Conservation (phyloP, 1,140 invertebrate genomes). For the Dryas iulia region DNA sequence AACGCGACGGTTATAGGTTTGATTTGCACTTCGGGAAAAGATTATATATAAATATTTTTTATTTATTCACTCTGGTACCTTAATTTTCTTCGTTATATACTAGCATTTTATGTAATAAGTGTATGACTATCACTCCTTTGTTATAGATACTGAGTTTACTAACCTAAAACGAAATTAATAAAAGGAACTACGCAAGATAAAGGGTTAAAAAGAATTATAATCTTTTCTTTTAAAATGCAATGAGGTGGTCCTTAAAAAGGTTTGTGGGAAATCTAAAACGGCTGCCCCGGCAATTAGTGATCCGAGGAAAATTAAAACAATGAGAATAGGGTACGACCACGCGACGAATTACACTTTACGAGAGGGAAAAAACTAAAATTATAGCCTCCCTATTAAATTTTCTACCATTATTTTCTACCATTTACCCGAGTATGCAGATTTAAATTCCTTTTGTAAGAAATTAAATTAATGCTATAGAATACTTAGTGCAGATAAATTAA, state of each 20-base stretch:
- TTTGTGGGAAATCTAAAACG: slow-evolving; percentile 74
- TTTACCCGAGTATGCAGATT: background rate
- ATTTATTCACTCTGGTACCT: no score
- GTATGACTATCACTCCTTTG: background rate
- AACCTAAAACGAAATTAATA: slow-evolving; percentile 72
- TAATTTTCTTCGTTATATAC: no score
- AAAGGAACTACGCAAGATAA: slow-evolving; percentile 57
- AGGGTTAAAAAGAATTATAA: slow-evolving; percentile 74
- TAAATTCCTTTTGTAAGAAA: background rate
- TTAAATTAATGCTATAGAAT: background rate
- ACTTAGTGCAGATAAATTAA: background rate
- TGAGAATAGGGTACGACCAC: slow-evolving; percentile 55
- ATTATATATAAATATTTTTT: no score
- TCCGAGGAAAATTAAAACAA: slow-evolving; percentile 75
- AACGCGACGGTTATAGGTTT: no score
- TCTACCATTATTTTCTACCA: background rate
- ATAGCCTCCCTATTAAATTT: background rate
- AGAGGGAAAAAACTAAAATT: slow-evolving; percentile 12
- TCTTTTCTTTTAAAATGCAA: slow-evolving; percentile 80
- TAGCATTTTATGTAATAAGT: no score
- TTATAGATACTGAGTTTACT: slow-evolving; percentile 34
- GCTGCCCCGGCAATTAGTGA: slow-evolving; percentile 72
- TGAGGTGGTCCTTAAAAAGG: slow-evolving; percentile 77
- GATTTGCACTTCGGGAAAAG: no score
- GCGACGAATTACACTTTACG: slow-evolving; percentile 47